phyloP scores from a whole-genome alignment of 1,140 invertebrate genomes.

The Steinernema khuongi region DNA sequence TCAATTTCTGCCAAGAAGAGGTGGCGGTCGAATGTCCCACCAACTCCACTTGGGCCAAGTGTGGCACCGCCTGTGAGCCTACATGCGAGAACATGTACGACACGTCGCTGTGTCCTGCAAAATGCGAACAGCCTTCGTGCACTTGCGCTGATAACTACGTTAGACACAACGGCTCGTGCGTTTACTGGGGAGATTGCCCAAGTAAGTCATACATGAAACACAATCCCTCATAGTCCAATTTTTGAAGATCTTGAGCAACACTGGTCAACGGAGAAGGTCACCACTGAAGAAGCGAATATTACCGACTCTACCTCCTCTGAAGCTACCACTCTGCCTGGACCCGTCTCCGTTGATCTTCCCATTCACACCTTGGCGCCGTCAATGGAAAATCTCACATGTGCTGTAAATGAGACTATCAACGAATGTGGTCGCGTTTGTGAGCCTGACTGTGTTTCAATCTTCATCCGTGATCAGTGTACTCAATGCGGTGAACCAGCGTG shows the following conservation, averaged over 20 bases:
- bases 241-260: conserved; percentile 44
- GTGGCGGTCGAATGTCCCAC: conserved; percentile 32
- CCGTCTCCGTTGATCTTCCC: background rate
- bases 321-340: background rate
- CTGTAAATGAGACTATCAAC: conserved; percentile 53
- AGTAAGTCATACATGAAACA: conserved; percentile 14
- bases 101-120: conserved; percentile 47
- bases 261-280: background rate
- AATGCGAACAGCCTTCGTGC: conserved; percentile 49
- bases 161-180: conserved; percentile 46
- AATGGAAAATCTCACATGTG: conserved; percentile 35
- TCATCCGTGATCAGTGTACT: conserved; percentile 50
- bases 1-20: conserved; percentile 10
- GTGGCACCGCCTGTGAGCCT: conserved; percentile 55
- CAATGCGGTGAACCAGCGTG: conserved; percentile 46
- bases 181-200: conserved; percentile 54
- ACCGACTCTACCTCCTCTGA: background rate
- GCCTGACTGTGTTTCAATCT: conserved; percentile 53
- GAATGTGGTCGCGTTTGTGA: conserved; percentile 55
- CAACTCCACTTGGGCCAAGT: conserved; percentile 57
- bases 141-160: conserved; percentile 58
- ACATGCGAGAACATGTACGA: conserved; percentile 55
- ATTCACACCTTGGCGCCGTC: conserved; percentile 6
- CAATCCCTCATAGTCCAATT: background rate
- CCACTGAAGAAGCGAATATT: background rate